phyloP scores from a whole-genome alignment of 2,888 invertebrate genomes.

The Pandemis heparana region DNA sequence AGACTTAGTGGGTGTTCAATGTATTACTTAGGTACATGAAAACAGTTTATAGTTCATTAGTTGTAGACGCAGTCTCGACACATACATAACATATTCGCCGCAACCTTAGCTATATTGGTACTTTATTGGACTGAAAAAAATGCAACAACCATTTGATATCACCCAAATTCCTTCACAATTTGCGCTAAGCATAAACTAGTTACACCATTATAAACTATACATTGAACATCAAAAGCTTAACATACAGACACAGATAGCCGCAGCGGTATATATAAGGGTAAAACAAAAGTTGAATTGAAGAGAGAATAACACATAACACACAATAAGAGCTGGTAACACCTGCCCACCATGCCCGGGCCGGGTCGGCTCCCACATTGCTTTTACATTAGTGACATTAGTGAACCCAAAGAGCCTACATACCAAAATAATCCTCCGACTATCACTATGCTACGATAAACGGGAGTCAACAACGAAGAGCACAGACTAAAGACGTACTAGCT shows the following conservation, averaged over 20 bases:
- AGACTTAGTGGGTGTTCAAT: constrained; percentile 33
- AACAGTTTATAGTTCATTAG: neutral
- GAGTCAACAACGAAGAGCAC: constrained; percentile 82
- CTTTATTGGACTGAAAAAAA: constrained; percentile 45
- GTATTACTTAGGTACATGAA: constrained; percentile 3
- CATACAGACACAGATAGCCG: constrained; percentile 57
- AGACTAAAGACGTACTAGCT: constrained; percentile 64
- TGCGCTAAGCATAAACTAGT: constrained; percentile 70
- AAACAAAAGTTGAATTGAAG: constrained; percentile 62
- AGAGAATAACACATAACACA: constrained; percentile 79
- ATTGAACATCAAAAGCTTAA: constrained; percentile 81
- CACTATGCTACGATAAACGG: constrained; percentile 69
- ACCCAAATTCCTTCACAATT: constrained; percentile 81
- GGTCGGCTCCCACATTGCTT: constrained; percentile 45
- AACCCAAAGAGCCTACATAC: constrained; percentile 67
- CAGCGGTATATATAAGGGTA: constrained; percentile 53
- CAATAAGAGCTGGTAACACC: constrained; percentile 68
- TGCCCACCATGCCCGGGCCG: constrained; percentile 25
- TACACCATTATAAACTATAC: constrained; percentile 62
- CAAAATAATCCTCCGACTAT: constrained; percentile 79
- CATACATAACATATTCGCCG: constrained; percentile 21
- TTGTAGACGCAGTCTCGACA: neutral
- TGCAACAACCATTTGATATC: constrained; percentile 77
- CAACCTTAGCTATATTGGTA: constrained; percentile 31
- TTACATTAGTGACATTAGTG: constrained; percentile 82